A percentile compares a stretch with the other conserved stretches of the same genome.
Conservation (phyloP, 2,888 invertebrate genomes). For the Acholoe squamosa region DNA sequence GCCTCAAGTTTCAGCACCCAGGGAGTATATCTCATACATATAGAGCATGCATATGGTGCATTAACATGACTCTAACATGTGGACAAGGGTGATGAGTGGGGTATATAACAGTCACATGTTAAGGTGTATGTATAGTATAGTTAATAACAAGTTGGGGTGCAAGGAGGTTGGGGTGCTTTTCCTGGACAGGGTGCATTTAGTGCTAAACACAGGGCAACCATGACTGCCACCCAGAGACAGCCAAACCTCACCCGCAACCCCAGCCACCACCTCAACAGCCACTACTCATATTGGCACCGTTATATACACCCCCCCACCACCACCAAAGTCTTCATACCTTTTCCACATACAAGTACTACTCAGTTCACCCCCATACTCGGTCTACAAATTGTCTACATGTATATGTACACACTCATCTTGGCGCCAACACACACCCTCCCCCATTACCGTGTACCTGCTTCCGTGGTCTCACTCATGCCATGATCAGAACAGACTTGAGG, state of each 20-base stretch:
- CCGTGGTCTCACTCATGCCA: neutral
- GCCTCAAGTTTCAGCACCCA: too few relatives aligned
- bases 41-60: too few relatives aligned
- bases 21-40: too few relatives aligned
- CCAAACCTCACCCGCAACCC: neutral
- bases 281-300: neutral
- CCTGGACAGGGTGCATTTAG: slow-evolving; percentile 5
- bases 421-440: neutral
- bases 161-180: neutral
- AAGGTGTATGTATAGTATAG: too few relatives aligned
- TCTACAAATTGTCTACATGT: too few relatives aligned
- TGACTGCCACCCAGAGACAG: neutral
- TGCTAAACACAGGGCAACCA: neutral
- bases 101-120: too few relatives aligned
- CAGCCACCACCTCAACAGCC: neutral
- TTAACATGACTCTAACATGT: too few relatives aligned
- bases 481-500: slow-evolving; percentile 21
- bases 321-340: too few relatives aligned
- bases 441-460: neutral
- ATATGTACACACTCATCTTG: too few relatives aligned
- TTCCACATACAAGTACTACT: neutral
- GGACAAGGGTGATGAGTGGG: too few relatives aligned
- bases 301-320: neutral
- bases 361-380: neutral
- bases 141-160: too few relatives aligned